Evolutionary conservation across 2,113 vertebrate species (phyloP), one percentile per base, ranked within the genome.

Genomic region (Phrynosoma platyrhinos): DNA sequence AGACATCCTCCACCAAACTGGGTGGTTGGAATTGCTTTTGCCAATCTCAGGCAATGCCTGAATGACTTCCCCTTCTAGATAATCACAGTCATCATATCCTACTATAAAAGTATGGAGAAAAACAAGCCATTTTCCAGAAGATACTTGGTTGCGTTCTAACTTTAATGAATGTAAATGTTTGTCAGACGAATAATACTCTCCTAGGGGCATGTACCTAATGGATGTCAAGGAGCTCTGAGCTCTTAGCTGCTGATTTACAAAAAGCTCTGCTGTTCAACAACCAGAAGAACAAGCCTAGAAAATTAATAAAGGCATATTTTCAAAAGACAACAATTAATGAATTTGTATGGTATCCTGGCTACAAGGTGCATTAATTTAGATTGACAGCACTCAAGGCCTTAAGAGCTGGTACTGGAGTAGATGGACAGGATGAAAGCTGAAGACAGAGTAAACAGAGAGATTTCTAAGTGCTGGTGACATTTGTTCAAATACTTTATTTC

Each of bases 401-500:
- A 88, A 96, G 91, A 95, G 93, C 85, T 64, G 82, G 76, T 55
- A 23, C 91, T 83, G 91, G 83, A 76, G 76, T 88, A 92, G 89
- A 71, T 77, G 88, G 91, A 91, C 90, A 90, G 91, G 89, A 88
- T 79, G 87, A 89, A 94, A 94, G 92, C 91, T 92, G 89, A 82
- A 81, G 55, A 92, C n/a, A 69, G 87, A 90, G 93, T 82, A 95
- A 95, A 95, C 90, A 94, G 89, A 91, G 78, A 94, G 92, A 92
- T 94, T 93, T 95, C 94, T 95, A 93, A 95, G 93, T 94, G 92
- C 95, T 89, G 88, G 62, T 94, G 94, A 94, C 93, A 94, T 95
- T 95, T 94, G 91, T 94, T 94, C 94, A 93, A 94, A 95, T 94
- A 93, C 92, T 95, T 94, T 94, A 93, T 95, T 95, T 95, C 93